Conservation (phyloP, 2,888 invertebrate species). For the Amblyteles armatorius region DNA sequence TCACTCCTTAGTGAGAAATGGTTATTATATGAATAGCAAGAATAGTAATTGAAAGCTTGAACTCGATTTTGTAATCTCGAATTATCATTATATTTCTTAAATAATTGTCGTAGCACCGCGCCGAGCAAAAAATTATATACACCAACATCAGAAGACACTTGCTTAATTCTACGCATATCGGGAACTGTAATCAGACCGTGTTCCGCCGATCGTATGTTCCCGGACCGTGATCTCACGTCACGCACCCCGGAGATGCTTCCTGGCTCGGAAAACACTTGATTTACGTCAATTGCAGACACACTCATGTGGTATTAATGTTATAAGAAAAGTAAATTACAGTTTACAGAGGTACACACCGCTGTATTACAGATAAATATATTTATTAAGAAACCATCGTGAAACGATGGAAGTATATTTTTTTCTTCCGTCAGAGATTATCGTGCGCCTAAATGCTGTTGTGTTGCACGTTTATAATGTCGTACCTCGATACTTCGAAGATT, state of each 20-base stretch:
- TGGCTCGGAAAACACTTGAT: slow-evolving; percentile 14
- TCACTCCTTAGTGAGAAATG: not conserved
- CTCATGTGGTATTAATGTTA: slow-evolving; percentile 11
- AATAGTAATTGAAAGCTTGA: not conserved
- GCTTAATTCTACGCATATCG: slow-evolving; percentile 4
- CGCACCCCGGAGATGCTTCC: slow-evolving; percentile 26
- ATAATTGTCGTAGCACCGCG: not conserved
- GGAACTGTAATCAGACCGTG: slow-evolving; percentile 17
- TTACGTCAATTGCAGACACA: slow-evolving; percentile 7
- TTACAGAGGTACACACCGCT: not conserved
- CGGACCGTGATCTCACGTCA: slow-evolving; percentile 20
- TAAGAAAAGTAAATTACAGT: not conserved
- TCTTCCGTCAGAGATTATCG: not conserved
- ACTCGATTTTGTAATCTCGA: not conserved
- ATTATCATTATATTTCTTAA: not conserved
- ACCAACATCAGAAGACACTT: slow-evolving; percentile 1
- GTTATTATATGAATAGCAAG: not conserved
- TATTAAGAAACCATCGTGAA: not conserved
- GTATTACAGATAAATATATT: not conserved
- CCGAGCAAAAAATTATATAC: not conserved
- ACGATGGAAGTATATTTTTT: not conserved
- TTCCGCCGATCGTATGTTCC: slow-evolving; percentile 5
- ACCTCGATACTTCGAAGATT: not conserved
- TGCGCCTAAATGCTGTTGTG: not conserved
- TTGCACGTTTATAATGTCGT: slow-evolving; percentile 4